A percentile compares a stretch with the other conserved stretches of the same genome.
These are phyloP conservation scores for Eretmochelys imbricata DNA, from an alignment of 2,113 vertebrate species.

Conservation along the genomic window DNA sequence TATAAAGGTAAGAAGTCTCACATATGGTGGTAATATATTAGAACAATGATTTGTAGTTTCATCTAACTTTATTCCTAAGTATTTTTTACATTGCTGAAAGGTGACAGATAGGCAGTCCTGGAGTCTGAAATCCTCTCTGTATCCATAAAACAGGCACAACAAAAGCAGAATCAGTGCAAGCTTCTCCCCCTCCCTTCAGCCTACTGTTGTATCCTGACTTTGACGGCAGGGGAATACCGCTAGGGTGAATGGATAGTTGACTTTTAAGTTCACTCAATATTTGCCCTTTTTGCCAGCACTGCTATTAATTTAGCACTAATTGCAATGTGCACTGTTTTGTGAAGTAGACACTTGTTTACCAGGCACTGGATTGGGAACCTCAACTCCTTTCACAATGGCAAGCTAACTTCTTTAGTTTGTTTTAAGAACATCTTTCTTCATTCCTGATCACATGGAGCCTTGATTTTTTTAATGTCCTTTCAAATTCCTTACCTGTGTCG, in stretches of 20 bases:
- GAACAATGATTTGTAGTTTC: background rate
- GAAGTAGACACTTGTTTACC: background rate
- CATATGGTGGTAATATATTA: background rate
- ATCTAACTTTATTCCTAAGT: background rate
- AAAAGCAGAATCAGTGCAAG: background rate
- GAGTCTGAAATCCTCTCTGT: background rate
- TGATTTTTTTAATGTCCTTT: conserved; percentile 9
- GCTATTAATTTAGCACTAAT: background rate
- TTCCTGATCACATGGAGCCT: background rate
- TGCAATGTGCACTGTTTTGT: background rate
- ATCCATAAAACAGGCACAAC: background rate
- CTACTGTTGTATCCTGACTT: background rate
- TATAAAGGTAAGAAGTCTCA: conserved; percentile 88
- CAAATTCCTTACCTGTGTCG: background rate
- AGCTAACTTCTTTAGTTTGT: background rate
- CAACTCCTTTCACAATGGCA: background rate
- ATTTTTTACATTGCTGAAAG: background rate
- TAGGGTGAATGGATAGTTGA: background rate
- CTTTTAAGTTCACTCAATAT: background rate
- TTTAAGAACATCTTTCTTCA: background rate
- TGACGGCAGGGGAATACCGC: background rate
- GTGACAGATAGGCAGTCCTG: background rate
- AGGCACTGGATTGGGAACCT: background rate
- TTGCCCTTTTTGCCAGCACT: background rate
- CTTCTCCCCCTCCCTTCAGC: background rate